Base-by-base conservation (phyloP, 2,888 invertebrate species). In the Acronicta alni region DNA sequence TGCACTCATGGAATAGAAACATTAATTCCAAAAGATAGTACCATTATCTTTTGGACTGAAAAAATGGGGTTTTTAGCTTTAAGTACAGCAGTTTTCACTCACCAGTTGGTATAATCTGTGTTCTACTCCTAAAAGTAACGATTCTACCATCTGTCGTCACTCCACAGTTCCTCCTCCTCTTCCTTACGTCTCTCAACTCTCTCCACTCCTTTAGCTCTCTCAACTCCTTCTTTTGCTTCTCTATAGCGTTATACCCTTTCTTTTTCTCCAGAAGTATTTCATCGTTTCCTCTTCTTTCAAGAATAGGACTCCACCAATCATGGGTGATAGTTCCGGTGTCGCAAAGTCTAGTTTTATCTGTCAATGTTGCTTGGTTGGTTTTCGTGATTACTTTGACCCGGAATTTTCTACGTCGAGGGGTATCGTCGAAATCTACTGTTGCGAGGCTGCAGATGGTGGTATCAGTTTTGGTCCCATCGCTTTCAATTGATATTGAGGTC, bases 231-330 rank as follows among this genome's bases (percentile, higher is more conserved):
- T 57, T 60, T 32, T 74, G 71, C 43, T 65, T 70, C 39, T 68
- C 57, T 4, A 72, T 10, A 7, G 51, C n/a, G 42, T 75, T 64
- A 10, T 72, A 53, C 4, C 45, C 58, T 39, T 39, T 55, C 37
- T 57, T 68, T 57, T 69, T 63, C 41, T 67, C 64, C 6, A 66
- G 43, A 3, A 30, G 8, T 6, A 55, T 55, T n/a, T 16, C 16
- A 4, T 51, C 26, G 3, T 82, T 32, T 2, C 8, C 35, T 49
- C 30, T 89, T 60, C 72, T 87, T 32, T 91, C 89, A 0, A 84
- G 17, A 2, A 89, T 70, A 0, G 91, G 90, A 66, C 88, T 90
- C 89, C 91, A 91, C 90, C 91, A 92, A 56, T 90, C 90, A 14
- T 79, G 66, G 0, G 88, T 90, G 0, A 74, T 41, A 0, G 89